phyloP scores from a whole-genome alignment of 2,797 vertebrate genomes.

The Glossophaga mutica region DNA sequence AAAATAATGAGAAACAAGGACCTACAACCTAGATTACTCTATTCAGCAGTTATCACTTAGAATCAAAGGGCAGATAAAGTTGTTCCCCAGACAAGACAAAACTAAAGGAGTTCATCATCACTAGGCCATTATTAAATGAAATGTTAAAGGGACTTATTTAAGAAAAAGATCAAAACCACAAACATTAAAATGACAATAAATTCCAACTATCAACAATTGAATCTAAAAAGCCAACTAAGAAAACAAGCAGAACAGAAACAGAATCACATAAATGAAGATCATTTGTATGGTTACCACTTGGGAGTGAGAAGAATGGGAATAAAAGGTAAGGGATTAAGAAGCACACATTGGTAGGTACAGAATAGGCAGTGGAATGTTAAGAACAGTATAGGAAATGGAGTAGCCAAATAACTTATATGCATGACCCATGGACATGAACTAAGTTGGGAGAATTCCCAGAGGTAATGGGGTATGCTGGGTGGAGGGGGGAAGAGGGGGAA shows the following conservation, averaged over 20 bases:
- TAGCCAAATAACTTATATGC: not conserved
- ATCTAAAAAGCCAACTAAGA: too few species aligned
- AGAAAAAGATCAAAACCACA: not conserved
- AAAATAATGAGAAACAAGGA: not conserved
- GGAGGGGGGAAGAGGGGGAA: not conserved
- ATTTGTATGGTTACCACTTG: too few species aligned
- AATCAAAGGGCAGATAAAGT: not conserved
- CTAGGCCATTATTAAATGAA: not conserved
- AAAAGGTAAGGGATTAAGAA: too few species aligned
- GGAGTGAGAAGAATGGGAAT: too few species aligned
- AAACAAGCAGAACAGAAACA: too few species aligned
- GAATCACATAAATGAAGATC: too few species aligned
- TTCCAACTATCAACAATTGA: not conserved
- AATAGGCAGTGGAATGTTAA: not conserved
- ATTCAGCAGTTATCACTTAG: not conserved
- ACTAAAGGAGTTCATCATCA: not conserved
- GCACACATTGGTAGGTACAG: too few species aligned
- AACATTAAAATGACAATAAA: not conserved
- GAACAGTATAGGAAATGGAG: not conserved
- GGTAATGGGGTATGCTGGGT: not conserved
- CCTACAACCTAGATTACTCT: not conserved
- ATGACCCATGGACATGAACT: not conserved
- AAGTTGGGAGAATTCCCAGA: not conserved
- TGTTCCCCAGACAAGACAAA: not conserved
- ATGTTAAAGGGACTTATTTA: not conserved